Evolutionary conservation across 1,140 invertebrate species (phyloP).

Genomic region (Aphis craccivora): DNA sequence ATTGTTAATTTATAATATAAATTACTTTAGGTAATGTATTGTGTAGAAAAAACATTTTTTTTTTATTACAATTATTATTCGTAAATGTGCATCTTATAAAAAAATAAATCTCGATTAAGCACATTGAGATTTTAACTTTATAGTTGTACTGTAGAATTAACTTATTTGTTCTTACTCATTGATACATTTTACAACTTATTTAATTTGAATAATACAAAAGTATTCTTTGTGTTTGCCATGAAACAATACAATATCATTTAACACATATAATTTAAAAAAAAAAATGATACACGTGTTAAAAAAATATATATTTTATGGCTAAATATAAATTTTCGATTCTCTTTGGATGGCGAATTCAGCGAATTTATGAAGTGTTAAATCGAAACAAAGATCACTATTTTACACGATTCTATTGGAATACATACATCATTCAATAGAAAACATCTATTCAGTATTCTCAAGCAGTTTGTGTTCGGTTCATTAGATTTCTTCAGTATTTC

Average conservation of each 20-base stretch:
- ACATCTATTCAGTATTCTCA: slow-evolving; percentile 31
- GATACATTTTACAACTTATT: background rate
- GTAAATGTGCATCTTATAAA: too few relatives aligned
- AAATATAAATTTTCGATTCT: slow-evolving; percentile 27
- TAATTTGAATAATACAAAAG: background rate
- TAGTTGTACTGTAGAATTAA: background rate
- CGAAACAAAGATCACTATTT: slow-evolving; percentile 30
- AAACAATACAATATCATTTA: background rate
- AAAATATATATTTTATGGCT: background rate
- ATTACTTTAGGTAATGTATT: too few relatives aligned
- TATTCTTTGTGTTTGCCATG: background rate
- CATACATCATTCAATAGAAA: slow-evolving; percentile 3
- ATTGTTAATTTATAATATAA: too few relatives aligned
- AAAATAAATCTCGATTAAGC: background rate
- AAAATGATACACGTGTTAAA: background rate
- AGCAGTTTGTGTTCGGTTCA: slow-evolving; percentile 26
- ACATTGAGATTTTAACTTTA: background rate
- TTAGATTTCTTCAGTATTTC: slow-evolving; percentile 42
- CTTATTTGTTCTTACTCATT: background rate
- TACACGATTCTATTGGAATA: background rate
- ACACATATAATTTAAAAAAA: background rate
- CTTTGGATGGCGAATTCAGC: background rate
- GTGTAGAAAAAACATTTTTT: background rate
- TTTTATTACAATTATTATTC: too few relatives aligned
- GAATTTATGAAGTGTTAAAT: slow-evolving; percentile 44